phyloP scores from a whole-genome alignment of 2,888 invertebrate genomes.

The Drosophila mettleri region DNA sequence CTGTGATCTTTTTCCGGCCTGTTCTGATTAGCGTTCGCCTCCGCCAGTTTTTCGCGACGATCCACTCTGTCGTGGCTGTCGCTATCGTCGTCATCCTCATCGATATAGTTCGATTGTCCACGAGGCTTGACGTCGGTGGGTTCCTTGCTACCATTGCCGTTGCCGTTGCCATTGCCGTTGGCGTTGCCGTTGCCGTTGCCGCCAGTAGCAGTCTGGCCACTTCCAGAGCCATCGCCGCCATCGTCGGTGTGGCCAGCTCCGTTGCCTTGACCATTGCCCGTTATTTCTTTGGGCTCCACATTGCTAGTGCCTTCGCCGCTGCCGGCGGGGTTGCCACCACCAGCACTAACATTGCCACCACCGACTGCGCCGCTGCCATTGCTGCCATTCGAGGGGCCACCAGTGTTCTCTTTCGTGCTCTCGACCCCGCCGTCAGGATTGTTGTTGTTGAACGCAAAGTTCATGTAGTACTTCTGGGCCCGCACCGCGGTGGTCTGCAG shows the following conservation, averaged over 20 bases:
- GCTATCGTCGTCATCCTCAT: constrained; percentile 44
- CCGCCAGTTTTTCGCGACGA: neutral
- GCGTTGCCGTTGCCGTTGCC: neutral
- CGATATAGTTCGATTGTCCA: no score
- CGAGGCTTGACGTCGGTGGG: no score
- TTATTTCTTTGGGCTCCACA: no score
- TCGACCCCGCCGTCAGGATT: constrained; percentile 47
- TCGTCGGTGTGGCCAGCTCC: neutral
- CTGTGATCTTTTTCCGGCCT: constrained; percentile 36
- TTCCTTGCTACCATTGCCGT: no score
- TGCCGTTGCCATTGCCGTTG: neutral
- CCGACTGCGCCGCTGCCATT: no score
- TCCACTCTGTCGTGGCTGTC: constrained; percentile 39
- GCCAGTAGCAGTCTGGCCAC: neutral
- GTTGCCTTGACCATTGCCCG: no score
- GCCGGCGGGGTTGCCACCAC: no score
- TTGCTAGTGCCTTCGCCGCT: no score
- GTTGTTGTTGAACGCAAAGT: constrained; percentile 72
- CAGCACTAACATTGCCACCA: no score
- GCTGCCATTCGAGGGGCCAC: neutral
- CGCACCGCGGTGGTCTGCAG: constrained; percentile 32
- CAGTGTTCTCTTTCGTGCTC: no score
- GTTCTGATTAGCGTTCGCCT: neutral
- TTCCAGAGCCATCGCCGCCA: neutral
- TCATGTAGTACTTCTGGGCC: constrained; percentile 71